Conservation (phyloP, 2,888 invertebrate genomes). For the Aleiodes testaceus region DNA sequence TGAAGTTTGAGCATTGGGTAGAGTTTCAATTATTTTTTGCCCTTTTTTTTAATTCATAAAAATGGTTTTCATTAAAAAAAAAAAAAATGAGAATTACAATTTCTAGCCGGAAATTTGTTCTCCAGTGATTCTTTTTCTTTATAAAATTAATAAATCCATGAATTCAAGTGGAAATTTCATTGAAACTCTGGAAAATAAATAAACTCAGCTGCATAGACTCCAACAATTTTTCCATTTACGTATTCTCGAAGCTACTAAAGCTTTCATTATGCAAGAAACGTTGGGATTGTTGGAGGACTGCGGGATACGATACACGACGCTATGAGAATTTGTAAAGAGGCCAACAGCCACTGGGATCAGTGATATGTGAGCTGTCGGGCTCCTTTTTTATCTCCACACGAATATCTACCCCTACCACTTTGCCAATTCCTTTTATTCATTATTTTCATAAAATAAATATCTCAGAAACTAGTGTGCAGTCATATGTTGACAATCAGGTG, state of each 20-base stretch:
- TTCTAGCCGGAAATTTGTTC: no score
- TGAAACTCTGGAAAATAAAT: background rate
- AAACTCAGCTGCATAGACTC: slow-evolving; percentile 29
- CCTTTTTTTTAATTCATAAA: background rate
- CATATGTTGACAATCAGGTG: slow-evolving; percentile 59
- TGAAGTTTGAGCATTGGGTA: slow-evolving; percentile 2
- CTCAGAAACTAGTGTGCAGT: no score
- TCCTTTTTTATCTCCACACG: background rate
- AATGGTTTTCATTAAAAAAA: no score
- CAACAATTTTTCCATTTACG: slow-evolving; percentile 37
- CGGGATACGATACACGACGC: slow-evolving; percentile 59
- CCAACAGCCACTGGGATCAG: slow-evolving; percentile 31
- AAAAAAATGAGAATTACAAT: no score
- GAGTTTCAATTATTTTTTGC: slow-evolving; percentile 12
- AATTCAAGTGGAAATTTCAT: no score
- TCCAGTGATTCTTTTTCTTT: no score
- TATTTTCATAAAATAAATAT: no score
- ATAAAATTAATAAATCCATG: no score
- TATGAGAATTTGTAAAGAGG: slow-evolving; percentile 58
- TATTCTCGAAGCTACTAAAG: slow-evolving; percentile 37
- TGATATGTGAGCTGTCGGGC: slow-evolving; percentile 40
- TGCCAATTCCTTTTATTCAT: background rate
- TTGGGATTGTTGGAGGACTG: slow-evolving; percentile 53
- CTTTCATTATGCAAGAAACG: slow-evolving; percentile 54
- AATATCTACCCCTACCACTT: background rate